These are phyloP conservation scores for Cydia amplana DNA, from an alignment of 1,140 invertebrate species.

Conservation along the genomic window DNA sequence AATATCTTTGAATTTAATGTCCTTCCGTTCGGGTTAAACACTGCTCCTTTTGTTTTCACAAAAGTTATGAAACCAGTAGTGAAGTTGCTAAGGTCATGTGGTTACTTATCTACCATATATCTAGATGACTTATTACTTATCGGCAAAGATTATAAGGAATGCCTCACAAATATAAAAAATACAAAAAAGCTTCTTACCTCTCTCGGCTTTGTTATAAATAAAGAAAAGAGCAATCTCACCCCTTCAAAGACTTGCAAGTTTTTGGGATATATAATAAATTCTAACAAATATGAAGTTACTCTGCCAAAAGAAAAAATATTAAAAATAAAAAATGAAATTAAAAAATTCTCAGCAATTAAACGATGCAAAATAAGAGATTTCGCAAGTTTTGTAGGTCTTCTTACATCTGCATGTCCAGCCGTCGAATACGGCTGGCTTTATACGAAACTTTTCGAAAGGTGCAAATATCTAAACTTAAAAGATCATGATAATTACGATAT, in stretches of 20 bases:
- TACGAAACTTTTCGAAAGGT: conserved; percentile 13
- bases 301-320: not conserved
- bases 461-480: not conserved
- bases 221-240: conserved; percentile 1
- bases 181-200: not conserved
- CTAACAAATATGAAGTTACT: not conserved
- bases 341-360: not conserved
- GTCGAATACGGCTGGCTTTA: conserved; percentile 16
- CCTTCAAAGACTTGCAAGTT: conserved; percentile 8
- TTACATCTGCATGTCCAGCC: conserved; percentile 17
- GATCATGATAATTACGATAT: not conserved
- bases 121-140: too few species aligned
- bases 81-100: too few species aligned
- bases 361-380: conserved; percentile 7
- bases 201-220: conserved; percentile 17
- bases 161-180: not conserved
- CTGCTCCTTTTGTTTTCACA: too few species aligned
- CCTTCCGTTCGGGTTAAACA: too few species aligned
- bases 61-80: too few species aligned
- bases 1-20: too few species aligned
- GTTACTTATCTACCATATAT: too few species aligned
- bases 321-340: not conserved
- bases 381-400: conserved; percentile 12
- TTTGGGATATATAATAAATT: too few species aligned
- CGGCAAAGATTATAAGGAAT: not conserved